Evolutionary conservation across 2,113 vertebrate species (phyloP).

Genomic region (Megaptera novaeangliae): DNA sequence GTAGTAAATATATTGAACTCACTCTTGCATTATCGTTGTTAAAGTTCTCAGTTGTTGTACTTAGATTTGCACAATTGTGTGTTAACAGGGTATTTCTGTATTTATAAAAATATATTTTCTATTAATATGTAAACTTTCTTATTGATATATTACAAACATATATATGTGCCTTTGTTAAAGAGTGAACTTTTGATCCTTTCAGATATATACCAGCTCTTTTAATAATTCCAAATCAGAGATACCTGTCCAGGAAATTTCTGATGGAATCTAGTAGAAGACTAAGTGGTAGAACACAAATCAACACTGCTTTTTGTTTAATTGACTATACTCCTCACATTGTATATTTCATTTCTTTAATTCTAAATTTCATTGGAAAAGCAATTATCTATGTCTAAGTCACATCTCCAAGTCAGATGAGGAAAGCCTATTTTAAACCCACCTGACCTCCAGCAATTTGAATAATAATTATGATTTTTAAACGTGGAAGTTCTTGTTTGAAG

Average conservation of each 20-base stretch:
- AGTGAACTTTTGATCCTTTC: not conserved
- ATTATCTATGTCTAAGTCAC: not conserved
- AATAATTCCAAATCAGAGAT: not conserved
- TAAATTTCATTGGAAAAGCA: not conserved
- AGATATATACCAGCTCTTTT: not conserved
- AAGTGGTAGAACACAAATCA: not conserved
- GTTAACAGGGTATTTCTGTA: not conserved
- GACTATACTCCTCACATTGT: not conserved
- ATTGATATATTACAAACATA: not conserved
- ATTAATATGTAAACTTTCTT: not conserved
- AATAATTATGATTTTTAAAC: slow-evolving; percentile 52
- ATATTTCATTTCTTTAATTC: not conserved
- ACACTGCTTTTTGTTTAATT: not conserved
- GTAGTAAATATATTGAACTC: not conserved
- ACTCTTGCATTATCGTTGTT: not conserved
- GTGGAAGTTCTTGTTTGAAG: slow-evolving; percentile 29
- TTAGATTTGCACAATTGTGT: not conserved
- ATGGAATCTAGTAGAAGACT: not conserved
- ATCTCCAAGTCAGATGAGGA: slow-evolving; percentile 27
- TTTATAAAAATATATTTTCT: not conserved
- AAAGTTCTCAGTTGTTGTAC: not conserved
- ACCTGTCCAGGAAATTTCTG: not conserved
- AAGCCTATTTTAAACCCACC: slow-evolving; percentile 60
- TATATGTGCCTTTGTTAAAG: not conserved
- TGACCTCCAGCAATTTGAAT: slow-evolving; percentile 19